These are phyloP conservation scores for Eumeta japonica DNA, from an alignment of 1,140 invertebrate species.

Conservation along the genomic window DNA sequence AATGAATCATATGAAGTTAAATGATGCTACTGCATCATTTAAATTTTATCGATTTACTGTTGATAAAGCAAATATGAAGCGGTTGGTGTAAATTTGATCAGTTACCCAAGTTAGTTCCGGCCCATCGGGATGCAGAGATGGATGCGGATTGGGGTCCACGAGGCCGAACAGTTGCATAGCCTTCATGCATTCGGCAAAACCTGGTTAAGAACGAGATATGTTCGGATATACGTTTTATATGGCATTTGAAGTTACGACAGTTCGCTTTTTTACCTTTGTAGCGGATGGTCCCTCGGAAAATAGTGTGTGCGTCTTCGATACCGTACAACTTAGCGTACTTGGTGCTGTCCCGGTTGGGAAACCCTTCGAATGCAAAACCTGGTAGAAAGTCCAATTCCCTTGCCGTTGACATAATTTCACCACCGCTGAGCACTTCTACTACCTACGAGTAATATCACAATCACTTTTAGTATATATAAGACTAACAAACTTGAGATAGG, in stretches of 20 bases:
- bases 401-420: constrained; percentile 79
- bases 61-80: too few relatives aligned
- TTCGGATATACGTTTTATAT: too few relatives aligned
- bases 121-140: constrained; percentile 88
- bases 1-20: too few relatives aligned
- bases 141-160: constrained; percentile 82
- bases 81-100: too few relatives aligned
- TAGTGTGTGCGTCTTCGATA: constrained; percentile 79
- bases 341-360: constrained; percentile 95
- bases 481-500: neutral
- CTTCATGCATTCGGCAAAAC: constrained; percentile 85
- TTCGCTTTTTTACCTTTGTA: constrained; percentile 71
- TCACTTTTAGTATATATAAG: neutral
- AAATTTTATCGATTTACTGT: too few relatives aligned
- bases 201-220: too few relatives aligned
- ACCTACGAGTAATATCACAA: constrained; percentile 59
- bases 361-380: constrained; percentile 94
- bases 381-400: constrained; percentile 86
- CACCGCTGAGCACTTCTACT: constrained; percentile 87
- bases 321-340: constrained; percentile 87
- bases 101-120: constrained; percentile 95
- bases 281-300: constrained; percentile 88
- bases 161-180: constrained; percentile 85
- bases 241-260: too few relatives aligned
- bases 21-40: too few relatives aligned